These are phyloP conservation scores for Reticulitermes lucifugus DNA, from an alignment of 2,888 invertebrate species.

Conservation along the genomic window DNA sequence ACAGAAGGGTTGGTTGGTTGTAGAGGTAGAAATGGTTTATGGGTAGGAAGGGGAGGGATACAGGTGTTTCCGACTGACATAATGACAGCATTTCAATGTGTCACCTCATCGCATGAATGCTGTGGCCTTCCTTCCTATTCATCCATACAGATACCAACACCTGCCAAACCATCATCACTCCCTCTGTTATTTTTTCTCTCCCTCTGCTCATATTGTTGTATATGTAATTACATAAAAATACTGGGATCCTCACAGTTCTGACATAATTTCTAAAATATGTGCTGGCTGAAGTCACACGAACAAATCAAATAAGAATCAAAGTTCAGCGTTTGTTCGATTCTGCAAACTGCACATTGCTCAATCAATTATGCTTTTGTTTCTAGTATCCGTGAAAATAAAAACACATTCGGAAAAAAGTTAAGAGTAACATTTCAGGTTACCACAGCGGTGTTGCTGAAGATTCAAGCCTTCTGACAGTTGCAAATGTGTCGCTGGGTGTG, in stretches of 20 bases:
- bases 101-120: slow-evolving; percentile 23
- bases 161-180: slow-evolving; percentile 32
- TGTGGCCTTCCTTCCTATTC: slow-evolving; percentile 26
- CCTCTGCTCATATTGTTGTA: not conserved
- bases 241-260: not conserved
- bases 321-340: no score
- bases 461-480: no score
- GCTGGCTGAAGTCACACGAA: no score
- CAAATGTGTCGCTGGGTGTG: no score
- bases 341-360: no score
- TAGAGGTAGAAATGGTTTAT: slow-evolving; percentile 18
- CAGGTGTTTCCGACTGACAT: slow-evolving; percentile 48
- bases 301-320: no score
- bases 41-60: slow-evolving; percentile 22
- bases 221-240: slow-evolving; percentile 3
- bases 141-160: slow-evolving; percentile 24
- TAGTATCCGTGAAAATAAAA: no score
- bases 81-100: slow-evolving; percentile 47
- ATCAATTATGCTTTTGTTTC: no score
- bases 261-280: not conserved
- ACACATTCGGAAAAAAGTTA: no score
- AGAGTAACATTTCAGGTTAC: no score
- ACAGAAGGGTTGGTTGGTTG: slow-evolving; percentile 15
- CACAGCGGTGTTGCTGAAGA: no score
- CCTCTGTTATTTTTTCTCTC: not conserved